Evolutionary conservation across 2,113 vertebrate genomes (phyloP), one percentile per base, ranked within the genome.

Genomic region (Archilochus colubris): DNA sequence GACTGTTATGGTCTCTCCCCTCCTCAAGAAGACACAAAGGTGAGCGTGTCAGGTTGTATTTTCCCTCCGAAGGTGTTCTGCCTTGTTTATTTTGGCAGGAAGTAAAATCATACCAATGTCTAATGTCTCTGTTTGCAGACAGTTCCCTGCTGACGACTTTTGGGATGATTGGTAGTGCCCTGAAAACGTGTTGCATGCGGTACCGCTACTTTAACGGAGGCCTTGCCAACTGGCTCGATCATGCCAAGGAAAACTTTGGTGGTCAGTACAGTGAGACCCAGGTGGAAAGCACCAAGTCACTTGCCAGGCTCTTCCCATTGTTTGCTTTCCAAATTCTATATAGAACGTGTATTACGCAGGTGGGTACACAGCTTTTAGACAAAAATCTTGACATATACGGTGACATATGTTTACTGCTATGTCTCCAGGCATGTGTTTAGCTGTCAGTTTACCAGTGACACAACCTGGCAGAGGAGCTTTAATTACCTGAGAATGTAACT

Each of bases 251-350:
- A 50, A 98, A 98, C 96, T 97, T 98, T 2, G 98, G 99, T 1
- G 98, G 98, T 1, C 86, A 91, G 8, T 98, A 98, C 96, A 98
- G 97, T 2, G 98, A 99, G 95, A 97, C 88, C 6, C 98, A 98
- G 7, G 99, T 99, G 68, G 98, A 99, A 94, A 98, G 98, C 61
- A 98, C 98, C 5, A 99, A 99, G 95, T 96, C 96, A 3, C 96
- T 99, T 17, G 78, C 98, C 53, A 97, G 96, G 36, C 98, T 99
- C 81, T 98, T 99, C 70, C 99, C 98, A 0, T 86, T 99, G 43
- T 98, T 99, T 20, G 43, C 97, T n/a, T 98, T 98, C 86, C 99
- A 99, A 94, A 94, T 99, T 62, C 74, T 99, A 1, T 99, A 99
- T 93, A 98, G 98, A 82, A 97, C 96, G 2, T 99, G 99, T 91